These are phyloP conservation scores for Dermochelys coriacea DNA, from an alignment of 2,797 vertebrate species.

Conservation along the genomic window DNA sequence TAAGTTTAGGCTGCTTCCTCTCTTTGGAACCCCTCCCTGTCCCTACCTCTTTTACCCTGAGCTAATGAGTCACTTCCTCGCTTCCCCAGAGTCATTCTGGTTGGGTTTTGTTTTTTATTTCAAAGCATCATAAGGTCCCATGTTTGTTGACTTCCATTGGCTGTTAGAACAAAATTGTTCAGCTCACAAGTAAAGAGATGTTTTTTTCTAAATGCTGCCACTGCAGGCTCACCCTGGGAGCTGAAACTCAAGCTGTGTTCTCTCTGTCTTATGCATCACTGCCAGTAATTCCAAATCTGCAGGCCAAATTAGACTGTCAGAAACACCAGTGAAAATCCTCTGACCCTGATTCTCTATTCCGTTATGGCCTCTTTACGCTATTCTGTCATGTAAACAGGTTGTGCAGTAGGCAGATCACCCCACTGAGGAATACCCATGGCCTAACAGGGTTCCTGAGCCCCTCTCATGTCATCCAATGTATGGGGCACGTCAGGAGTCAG, in stretches of 20 bases:
- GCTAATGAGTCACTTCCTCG: constrained; percentile 11
- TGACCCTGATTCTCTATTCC: rapidly evolving
- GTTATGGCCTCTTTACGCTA: rapidly evolving
- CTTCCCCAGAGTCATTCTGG: constrained; percentile 10
- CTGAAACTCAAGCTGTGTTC: constrained; percentile 12
- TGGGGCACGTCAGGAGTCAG: not conserved
- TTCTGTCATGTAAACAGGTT: rapidly evolving
- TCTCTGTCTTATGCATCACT: not conserved
- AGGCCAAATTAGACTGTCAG: not conserved
- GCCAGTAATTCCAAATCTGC: not conserved
- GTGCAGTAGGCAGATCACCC: not conserved
- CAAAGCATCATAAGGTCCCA: rapidly evolving
- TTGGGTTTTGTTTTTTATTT: not conserved
- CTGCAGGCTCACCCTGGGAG: not conserved
- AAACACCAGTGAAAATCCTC: rapidly evolving
- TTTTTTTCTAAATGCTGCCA: constrained; percentile 17
- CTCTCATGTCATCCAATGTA: not conserved
- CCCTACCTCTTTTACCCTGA: not conserved
- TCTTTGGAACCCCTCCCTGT: not conserved
- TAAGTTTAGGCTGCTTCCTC: not conserved
- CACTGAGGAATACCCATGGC: rapidly evolving
- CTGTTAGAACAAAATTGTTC: not conserved
- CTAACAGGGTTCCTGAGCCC: not conserved
- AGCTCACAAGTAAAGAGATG: rapidly evolving
- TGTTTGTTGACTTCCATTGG: not conserved